phyloP scores from a whole-genome alignment of 2,797 vertebrate genomes.

The Xiphophorus birchmanni region DNA sequence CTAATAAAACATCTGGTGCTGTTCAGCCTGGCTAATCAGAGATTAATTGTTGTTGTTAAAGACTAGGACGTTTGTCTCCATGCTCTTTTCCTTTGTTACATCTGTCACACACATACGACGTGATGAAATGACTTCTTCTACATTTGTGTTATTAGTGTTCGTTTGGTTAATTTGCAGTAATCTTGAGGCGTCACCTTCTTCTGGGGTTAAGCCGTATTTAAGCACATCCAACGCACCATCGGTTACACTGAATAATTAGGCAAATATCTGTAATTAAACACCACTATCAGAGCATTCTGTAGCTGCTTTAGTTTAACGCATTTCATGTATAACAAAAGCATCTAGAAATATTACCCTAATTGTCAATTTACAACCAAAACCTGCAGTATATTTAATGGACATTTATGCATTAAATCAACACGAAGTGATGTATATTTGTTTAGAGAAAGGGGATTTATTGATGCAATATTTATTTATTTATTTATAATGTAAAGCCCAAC shows the following conservation, averaged over 20 bases:
- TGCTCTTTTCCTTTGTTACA: slow-evolving; percentile 19
- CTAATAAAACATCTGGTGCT: slow-evolving; percentile 68
- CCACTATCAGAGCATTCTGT: neutral
- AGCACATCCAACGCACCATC: neutral
- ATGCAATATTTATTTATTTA: neutral
- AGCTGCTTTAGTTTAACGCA: neutral
- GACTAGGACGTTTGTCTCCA: slow-evolving; percentile 15
- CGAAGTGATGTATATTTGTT: neutral
- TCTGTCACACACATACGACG: slow-evolving; percentile 1
- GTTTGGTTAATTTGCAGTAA: slow-evolving; percentile 21
- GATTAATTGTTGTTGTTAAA: slow-evolving; percentile 68
- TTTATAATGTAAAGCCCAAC: neutral
- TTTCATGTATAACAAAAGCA: neutral
- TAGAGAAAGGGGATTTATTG: neutral
- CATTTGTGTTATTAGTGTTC: neutral
- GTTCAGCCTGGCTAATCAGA: slow-evolving; percentile 59
- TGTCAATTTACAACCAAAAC: neutral
- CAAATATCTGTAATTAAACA: neutral
- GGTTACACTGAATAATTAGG: neutral
- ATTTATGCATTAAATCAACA: neutral
- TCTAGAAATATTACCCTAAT: neutral
- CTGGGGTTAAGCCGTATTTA: neutral
- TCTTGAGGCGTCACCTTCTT: slow-evolving; percentile 28
- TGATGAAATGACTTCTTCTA: slow-evolving; percentile 3
- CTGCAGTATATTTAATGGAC: neutral